phyloP scores from a whole-genome alignment of 2,797 vertebrate species.

The Paedocypris micromegethes region DNA sequence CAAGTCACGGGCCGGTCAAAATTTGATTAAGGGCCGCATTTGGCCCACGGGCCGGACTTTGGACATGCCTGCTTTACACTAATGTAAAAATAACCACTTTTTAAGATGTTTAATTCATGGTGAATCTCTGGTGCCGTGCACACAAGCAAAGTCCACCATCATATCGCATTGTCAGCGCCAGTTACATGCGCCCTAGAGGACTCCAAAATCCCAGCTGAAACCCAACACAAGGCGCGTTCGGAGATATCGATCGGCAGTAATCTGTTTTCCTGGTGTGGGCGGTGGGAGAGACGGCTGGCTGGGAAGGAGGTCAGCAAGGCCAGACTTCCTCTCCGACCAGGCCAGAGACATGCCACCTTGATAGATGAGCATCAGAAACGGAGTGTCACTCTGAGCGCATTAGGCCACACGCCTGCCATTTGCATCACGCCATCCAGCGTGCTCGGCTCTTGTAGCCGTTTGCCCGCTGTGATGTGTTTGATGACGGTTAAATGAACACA shows the following conservation, averaged over 20 bases:
- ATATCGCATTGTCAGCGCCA: conserved; percentile 14
- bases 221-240: conserved; percentile 16
- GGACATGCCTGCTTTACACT: too few relatives aligned
- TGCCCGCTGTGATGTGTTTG: conserved; percentile 27
- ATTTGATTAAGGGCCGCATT: too few relatives aligned
- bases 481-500: conserved; percentile 34
- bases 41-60: too few relatives aligned
- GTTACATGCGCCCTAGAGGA: conserved; percentile 16
- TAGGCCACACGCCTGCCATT: conserved; percentile 58
- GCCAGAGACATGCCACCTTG: conserved; percentile 53
- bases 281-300: conserved; percentile 38
- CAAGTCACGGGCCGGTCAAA: too few relatives aligned
- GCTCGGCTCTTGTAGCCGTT: conserved; percentile 44
- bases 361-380: conserved; percentile 60
- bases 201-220: conserved; percentile 30
- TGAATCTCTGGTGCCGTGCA: conserved; percentile 8
- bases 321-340: conserved; percentile 40
- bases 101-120: background rate
- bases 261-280: conserved; percentile 45
- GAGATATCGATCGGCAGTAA: conserved; percentile 37
- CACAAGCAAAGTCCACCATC: background rate
- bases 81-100: background rate
- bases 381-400: conserved; percentile 56
- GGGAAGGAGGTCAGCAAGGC: conserved; percentile 46
- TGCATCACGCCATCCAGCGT: conserved; percentile 57